Evolutionary conservation across 2,888 invertebrate species (phyloP).

Genomic region (Leucoptera coffeella): DNA sequence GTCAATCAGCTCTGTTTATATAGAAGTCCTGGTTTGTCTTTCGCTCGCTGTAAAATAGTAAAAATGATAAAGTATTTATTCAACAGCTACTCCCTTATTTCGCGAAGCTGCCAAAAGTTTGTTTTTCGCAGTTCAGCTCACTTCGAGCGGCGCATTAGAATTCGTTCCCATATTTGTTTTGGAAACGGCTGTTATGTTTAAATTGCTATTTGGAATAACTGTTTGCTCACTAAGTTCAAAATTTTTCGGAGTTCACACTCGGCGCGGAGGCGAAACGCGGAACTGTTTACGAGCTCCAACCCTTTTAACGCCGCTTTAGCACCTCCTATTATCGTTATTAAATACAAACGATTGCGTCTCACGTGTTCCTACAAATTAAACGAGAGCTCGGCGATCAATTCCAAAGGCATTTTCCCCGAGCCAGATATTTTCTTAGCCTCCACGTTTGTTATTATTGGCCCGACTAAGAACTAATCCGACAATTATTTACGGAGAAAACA

Average conservation of each 20-base stretch:
- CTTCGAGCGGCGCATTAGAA: conserved; percentile 32
- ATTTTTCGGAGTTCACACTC: too few relatives aligned
- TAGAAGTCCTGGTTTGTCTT: conserved; percentile 43
- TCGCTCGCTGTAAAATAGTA: conserved; percentile 46
- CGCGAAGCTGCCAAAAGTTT: conserved; percentile 37
- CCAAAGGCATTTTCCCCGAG: too few relatives aligned
- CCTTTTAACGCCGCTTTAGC: too few relatives aligned
- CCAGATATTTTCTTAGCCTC: too few relatives aligned
- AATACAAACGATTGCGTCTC: too few relatives aligned
- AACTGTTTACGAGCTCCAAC: too few relatives aligned
- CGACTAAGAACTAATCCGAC: conserved; percentile 20
- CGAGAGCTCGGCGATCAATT: too few relatives aligned
- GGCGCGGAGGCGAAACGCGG: too few relatives aligned
- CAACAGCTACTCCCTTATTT: conserved; percentile 32
- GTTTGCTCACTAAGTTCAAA: conserved; percentile 10
- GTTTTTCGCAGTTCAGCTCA: conserved; percentile 29
- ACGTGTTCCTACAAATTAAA: too few relatives aligned
- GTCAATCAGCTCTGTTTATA: conserved; percentile 37
- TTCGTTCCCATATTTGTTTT: conserved; percentile 31
- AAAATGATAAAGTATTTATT: conserved; percentile 43
- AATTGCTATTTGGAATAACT: conserved; percentile 25
- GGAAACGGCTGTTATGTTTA: conserved; percentile 25
- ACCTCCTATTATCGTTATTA: conserved; percentile 2
- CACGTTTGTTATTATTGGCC: conserved; percentile 29
- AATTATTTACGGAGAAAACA: conserved; percentile 34